Evolutionary conservation across 2,888 invertebrate genomes (phyloP).

Genomic region (Thysanoteuthis rhombus): DNA sequence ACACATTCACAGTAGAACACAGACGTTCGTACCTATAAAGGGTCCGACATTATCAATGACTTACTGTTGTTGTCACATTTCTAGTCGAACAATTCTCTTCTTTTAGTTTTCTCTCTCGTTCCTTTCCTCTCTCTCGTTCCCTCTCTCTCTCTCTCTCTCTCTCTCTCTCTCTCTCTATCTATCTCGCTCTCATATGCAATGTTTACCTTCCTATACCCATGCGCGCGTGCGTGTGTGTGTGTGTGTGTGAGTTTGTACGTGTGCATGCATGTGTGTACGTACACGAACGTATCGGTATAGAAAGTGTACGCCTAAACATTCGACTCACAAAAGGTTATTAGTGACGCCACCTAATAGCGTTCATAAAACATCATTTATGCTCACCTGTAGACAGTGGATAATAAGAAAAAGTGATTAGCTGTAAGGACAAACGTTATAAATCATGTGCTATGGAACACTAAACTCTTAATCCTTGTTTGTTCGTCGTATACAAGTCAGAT

Average conservation of each 20-base stretch:
- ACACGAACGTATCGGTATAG: neutral
- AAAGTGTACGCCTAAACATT: neutral
- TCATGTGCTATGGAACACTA: neutral
- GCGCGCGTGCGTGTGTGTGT: too few species aligned
- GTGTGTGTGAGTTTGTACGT: neutral
- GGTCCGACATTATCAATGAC: too few species aligned
- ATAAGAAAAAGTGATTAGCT: neutral
- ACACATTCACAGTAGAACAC: too few species aligned
- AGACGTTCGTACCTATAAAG: too few species aligned
- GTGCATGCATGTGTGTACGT: rapidly evolving
- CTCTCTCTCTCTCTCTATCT: neutral
- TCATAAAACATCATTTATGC: conserved; percentile 12
- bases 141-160: too few species aligned
- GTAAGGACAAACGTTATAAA: neutral
- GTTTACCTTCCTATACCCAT: too few species aligned
- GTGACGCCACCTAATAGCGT: neutral
- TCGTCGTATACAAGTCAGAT: neutral
- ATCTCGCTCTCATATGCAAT: too few species aligned
- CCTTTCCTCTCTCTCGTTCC: too few species aligned
- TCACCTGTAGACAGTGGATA: neutral
- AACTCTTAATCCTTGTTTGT: conserved; percentile 12
- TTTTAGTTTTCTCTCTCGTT: too few species aligned
- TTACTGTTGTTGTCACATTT: too few species aligned
- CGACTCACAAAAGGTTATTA: neutral
- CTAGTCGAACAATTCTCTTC: too few species aligned